Conservation (phyloP, 30 jellyfish, hydroid and myxozoan genomes). For the Pelagia noctiluca region DNA sequence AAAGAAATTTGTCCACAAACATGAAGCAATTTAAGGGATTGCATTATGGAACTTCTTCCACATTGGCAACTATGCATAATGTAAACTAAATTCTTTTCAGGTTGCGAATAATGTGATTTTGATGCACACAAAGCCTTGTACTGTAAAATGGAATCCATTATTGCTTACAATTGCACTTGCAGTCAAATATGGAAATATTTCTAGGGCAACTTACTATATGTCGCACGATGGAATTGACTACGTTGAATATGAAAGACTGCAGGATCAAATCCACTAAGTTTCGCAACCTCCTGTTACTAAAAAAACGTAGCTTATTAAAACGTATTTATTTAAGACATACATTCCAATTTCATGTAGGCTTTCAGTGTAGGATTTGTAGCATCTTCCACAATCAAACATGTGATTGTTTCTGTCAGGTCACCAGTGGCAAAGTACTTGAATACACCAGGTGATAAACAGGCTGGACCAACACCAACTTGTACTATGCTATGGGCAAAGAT, state of each 20-base stretch:
- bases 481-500: constrained; percentile 13
- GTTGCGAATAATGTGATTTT: not conserved
- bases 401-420: constrained; percentile 23
- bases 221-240: no score
- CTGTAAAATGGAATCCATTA: not conserved
- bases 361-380: constrained; percentile 26
- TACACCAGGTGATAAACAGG: constrained; percentile 19
- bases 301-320: no score
- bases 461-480: constrained; percentile 11
- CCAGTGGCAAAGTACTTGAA: constrained; percentile 27
- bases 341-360: constrained; percentile 3
- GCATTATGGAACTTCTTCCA: not conserved
- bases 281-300: no score
- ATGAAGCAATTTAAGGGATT: not conserved
- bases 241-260: no score
- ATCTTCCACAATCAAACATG: constrained; percentile 13
- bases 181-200: not conserved
- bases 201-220: no score
- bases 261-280: no score
- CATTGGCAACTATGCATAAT: no score
- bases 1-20: no score
- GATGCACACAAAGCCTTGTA: not conserved
- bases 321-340: no score
- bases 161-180: not conserved
- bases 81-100: not conserved